These are phyloP conservation scores for Caradrina kadenii DNA, from an alignment of 2,888 invertebrate genomes.

Conservation along the genomic window DNA sequence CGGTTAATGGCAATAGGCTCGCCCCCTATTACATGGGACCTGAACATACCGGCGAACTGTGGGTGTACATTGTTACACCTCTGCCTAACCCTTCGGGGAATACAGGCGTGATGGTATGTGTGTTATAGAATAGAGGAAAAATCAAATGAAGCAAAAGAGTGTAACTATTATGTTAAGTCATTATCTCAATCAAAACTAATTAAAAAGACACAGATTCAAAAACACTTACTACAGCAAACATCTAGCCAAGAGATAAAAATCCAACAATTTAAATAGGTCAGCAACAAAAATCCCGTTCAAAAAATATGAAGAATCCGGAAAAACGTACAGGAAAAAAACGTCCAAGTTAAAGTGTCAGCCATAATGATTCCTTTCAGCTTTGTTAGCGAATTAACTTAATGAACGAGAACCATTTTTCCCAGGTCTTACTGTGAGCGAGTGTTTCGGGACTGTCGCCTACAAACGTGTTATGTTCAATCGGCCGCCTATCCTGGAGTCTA, in stretches of 20 bases:
- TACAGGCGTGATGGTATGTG: no score
- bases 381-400: conserved; percentile 62
- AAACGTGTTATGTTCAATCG: conserved; percentile 98
- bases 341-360: conserved; percentile 46
- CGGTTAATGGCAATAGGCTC: no score
- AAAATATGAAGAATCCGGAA: conserved; percentile 34
- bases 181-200: background rate
- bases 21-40: no score
- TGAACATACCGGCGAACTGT: no score
- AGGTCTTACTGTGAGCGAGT: conserved; percentile 97
- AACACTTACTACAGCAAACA: conserved; percentile 4
- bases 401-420: conserved; percentile 59
- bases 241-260: conserved; percentile 29
- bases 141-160: no score
- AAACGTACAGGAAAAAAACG: no score
- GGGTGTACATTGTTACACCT: no score
- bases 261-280: conserved; percentile 18
- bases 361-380: conserved; percentile 59
- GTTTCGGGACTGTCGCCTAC: conserved; percentile 96
- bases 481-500: conserved; percentile 98
- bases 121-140: no score
- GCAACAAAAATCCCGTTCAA: conserved; percentile 28
- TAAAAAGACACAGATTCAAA: background rate
- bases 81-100: no score
- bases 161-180: no score